Conservation (phyloP, 1,140 invertebrate species). For the Oscheius sp. region DNA sequence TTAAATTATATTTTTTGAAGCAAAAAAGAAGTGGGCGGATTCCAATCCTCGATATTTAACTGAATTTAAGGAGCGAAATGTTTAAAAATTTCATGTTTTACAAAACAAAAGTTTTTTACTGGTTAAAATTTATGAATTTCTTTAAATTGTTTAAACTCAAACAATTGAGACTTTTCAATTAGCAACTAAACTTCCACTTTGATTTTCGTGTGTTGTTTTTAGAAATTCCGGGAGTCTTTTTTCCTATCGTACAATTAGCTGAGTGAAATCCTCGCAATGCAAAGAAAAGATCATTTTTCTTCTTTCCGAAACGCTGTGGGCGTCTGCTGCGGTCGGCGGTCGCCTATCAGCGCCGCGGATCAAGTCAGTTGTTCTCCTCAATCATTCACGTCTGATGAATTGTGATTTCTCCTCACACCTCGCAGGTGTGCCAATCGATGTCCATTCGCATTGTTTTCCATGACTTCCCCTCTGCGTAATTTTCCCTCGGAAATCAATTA, state of each 20-base stretch:
- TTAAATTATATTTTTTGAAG: too few species aligned
- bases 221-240: background rate
- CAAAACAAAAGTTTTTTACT: too few species aligned
- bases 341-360: constrained; percentile 4
- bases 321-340: background rate
- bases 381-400: constrained; percentile 2
- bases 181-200: too few species aligned
- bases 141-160: too few species aligned
- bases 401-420: constrained; percentile 12
- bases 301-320: background rate
- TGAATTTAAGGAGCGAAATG: too few species aligned
- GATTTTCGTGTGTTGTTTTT: too few species aligned
- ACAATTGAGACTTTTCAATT: too few species aligned
- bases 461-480: background rate
- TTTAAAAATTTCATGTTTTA: too few species aligned
- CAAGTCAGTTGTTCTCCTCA: constrained; percentile 6
- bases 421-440: background rate
- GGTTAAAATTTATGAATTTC: background rate
- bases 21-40: too few species aligned
- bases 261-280: background rate
- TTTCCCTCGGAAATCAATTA: background rate
- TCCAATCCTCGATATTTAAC: too few species aligned
- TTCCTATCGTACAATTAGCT: background rate
- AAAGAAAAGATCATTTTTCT: background rate
- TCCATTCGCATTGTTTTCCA: background rate